Conservation (phyloP, 2,113 vertebrate genomes). For the Rallus limicola region DNA sequence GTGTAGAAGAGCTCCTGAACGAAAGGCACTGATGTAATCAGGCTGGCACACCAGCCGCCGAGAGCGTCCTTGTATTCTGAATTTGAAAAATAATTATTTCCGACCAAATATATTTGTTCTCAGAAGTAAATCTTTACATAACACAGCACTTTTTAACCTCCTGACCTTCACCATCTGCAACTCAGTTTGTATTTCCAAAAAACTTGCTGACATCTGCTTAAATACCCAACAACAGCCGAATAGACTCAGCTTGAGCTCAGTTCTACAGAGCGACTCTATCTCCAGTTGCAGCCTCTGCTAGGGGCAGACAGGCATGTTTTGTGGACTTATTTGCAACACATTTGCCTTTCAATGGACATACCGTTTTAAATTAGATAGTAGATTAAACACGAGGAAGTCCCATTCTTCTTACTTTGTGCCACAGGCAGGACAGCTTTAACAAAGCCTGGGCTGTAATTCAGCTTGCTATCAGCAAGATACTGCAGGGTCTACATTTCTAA, state of each 20-base stretch:
- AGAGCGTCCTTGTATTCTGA: neutral
- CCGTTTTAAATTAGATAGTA: neutral
- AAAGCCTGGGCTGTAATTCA: neutral
- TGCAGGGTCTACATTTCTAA: neutral
- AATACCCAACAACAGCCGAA: neutral
- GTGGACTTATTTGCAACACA: neutral
- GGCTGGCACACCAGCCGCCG: neutral
- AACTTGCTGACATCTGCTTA: constrained; percentile 11
- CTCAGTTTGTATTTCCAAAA: constrained; percentile 6
- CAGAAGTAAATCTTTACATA: constrained; percentile 24
- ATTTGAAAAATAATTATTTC: neutral
- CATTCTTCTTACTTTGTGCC: neutral
- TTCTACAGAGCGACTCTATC: neutral
- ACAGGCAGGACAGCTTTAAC: neutral
- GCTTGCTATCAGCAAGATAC: rapidly evolving
- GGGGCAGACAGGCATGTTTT: neutral
- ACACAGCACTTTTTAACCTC: neutral
- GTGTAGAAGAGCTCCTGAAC: neutral
- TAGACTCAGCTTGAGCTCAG: neutral
- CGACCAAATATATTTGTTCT: neutral
- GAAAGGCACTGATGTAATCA: neutral
- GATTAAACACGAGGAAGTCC: neutral
- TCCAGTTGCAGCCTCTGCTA: neutral
- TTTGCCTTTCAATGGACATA: neutral
- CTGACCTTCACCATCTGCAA: constrained; percentile 12